These are phyloP conservation scores for Dendrocopos noguchii DNA, from an alignment of 2,113 vertebrate genomes.

Conservation along the genomic window DNA sequence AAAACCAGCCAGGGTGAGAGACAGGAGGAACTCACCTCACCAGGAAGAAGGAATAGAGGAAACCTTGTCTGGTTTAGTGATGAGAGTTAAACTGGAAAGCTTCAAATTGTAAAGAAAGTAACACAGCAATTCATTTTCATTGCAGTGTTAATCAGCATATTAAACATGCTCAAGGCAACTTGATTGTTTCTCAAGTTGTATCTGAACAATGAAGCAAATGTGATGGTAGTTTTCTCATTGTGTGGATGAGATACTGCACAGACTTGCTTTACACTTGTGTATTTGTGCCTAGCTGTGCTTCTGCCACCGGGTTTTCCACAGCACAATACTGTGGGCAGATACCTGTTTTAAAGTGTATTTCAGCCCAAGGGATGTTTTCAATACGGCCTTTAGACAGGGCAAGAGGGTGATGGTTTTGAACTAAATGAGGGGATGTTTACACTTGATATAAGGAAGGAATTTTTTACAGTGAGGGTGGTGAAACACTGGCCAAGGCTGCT, in stretches of 20 bases:
- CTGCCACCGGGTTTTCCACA: neutral
- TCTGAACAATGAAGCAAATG: neutral
- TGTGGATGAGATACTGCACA: accelerated
- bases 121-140: neutral
- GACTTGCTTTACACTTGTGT: accelerated
- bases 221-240: neutral
- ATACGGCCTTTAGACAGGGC: neutral
- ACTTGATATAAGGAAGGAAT: too few species aligned
- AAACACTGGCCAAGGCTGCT: neutral
- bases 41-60: neutral
- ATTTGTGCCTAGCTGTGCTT: neutral
- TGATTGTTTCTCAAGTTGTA: neutral
- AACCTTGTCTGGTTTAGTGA: neutral
- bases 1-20: neutral
- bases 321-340: accelerated
- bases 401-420: neutral
- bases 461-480: neutral
- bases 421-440: neutral
- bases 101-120: neutral
- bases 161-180: neutral
- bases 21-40: neutral
- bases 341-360: neutral
- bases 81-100: neutral
- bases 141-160: neutral
- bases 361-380: neutral